Evolutionary conservation across 2,797 vertebrate species (phyloP), one percentile per base, ranked within the genome.

Genomic region (Microtus californicus): DNA sequence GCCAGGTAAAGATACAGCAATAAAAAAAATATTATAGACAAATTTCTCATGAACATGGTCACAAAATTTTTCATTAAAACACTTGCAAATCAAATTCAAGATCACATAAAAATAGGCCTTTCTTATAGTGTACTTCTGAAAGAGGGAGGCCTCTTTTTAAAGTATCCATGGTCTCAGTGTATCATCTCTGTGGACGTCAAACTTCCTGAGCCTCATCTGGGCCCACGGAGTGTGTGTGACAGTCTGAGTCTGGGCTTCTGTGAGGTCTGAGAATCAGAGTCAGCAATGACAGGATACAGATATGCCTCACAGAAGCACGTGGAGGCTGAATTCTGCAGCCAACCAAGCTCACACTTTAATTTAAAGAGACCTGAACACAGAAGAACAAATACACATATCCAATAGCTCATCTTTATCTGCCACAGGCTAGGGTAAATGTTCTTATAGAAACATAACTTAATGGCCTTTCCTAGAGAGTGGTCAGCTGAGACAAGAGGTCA

Each of bases 151-250:
- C 48, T 48, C 48, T 48, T 48, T 48, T 48, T 48, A 48, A 69
- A 54, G 51, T 54, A 27, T 61, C 45, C 45, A 13, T 54, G 45
- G 11, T 31, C 40, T 93, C 37, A 3, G 17, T 77, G 82, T 43
- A 23, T 17, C 11, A 23, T 59, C 59, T 59, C 34, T 56, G 48
- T 61, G 61, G 29, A 2, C 21, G 34, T 21, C 14, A 65, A 11
- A 48, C 56, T 91, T 93, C 69, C 45, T 19, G 56, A 87, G 23
- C n/a, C 40, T 93, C 43, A 69, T 29, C 17, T 51, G 63, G n/a
- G 43, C 23, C 89, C 43, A 29, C 23, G 67, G 54, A 82, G 48
- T 48, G 48, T 48, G 12, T 56, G 43, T 31, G 69, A 67, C 45
- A n/a, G 92, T 29, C 21, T n/a, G 21, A 61, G 51, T 31, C 77